Evolutionary conservation across 2,888 invertebrate genomes (phyloP).

Genomic region (Hirtodrosophila alboralis): DNA sequence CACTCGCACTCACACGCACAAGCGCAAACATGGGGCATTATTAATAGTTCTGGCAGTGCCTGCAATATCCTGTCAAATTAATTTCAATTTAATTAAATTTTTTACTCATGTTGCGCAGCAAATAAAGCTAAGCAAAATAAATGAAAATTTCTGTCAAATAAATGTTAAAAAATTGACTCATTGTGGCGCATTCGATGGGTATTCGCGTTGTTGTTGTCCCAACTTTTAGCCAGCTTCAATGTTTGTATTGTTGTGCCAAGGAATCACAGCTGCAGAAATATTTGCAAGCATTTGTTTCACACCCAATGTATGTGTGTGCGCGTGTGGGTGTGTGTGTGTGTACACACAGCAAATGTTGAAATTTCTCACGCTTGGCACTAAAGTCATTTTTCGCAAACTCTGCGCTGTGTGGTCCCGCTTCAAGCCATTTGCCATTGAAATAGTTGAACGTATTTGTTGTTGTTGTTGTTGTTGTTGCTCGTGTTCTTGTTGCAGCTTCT

Average conservation of each 20-base stretch:
- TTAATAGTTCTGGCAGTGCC: conserved; percentile 73
- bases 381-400: conserved; percentile 70
- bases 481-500: background rate
- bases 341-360: conserved; percentile 37
- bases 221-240: background rate
- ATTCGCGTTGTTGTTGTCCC: background rate
- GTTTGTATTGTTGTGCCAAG: conserved; percentile 30
- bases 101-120: conserved; percentile 16
- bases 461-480: conserved; percentile 28
- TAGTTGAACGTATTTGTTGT: conserved; percentile 54
- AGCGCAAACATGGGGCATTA: conserved; percentile 48
- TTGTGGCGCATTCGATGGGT: conserved; percentile 37
- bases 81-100: conserved; percentile 80
- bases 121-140: conserved; percentile 63
- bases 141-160: conserved; percentile 78
- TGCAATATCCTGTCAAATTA: conserved; percentile 78
- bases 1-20: background rate
- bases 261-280: conserved; percentile 78
- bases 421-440: conserved; percentile 67
- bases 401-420: conserved; percentile 23
- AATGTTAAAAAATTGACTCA: conserved; percentile 81
- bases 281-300: conserved; percentile 74
- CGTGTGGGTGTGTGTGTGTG: conserved; percentile 11
- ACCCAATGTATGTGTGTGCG: conserved; percentile 31
- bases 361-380: conserved; percentile 72